These are phyloP conservation scores for Thereva nobilitata DNA, from an alignment of 2,888 invertebrate species.

Conservation along the genomic window DNA sequence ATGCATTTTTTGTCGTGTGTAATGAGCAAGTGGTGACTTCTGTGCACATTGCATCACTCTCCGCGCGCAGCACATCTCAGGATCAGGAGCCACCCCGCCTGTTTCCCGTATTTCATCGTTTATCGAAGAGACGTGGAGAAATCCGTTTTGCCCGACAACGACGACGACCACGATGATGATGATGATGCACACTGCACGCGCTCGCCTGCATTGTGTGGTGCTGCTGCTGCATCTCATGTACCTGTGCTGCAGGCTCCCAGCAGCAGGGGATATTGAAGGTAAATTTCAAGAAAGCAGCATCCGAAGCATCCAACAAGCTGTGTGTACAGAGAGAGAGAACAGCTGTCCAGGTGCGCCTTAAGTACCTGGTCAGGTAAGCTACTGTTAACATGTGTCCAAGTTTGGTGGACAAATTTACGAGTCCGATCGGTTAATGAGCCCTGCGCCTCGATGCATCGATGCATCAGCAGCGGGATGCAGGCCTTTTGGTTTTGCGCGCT, in stretches of 20 bases:
- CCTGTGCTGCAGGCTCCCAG: no score
- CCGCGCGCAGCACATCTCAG: background rate
- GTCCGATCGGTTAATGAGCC: background rate
- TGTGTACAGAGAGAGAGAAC: conserved; percentile 17
- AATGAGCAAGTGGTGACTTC: conserved; percentile 27
- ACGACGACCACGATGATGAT: background rate
- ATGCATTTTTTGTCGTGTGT: background rate
- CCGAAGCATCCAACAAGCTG: no score
- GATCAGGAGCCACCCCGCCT: conserved; percentile 2
- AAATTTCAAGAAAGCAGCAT: no score
- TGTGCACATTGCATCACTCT: conserved; percentile 36
- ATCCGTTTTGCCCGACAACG: no score
- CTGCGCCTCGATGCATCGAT: background rate
- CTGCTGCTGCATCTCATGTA: no score
- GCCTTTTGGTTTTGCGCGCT: no score
- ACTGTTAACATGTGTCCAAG: conserved; percentile 33
- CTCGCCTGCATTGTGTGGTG: conserved; percentile 6
- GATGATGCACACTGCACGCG: conserved; percentile 22
- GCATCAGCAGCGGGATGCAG: conserved; percentile 10
- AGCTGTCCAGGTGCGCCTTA: conserved; percentile 27
- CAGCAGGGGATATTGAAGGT: no score
- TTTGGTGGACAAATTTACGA: conserved; percentile 32
- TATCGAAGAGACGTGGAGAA: no score
- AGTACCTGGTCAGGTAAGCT: conserved; percentile 14
- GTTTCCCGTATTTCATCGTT: no score